Base-by-base conservation (phyloP, 2,888 invertebrate species). In the Phlogophora meticulosa region DNA sequence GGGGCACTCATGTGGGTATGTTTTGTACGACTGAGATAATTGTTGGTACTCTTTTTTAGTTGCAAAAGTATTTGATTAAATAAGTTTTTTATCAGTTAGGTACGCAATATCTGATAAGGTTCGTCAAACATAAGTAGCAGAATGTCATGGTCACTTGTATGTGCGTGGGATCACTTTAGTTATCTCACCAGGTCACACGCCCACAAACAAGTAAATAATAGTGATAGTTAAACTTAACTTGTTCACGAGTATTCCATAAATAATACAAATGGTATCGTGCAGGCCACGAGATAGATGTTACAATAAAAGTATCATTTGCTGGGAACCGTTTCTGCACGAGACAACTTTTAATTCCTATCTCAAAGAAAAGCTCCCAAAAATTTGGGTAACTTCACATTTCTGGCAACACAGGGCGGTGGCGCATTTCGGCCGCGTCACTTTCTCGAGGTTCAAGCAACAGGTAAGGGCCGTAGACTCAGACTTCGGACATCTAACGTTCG, bases 381-480 rank as follows among this genome's bases (percentile, higher is more conserved):
- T 15, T 62, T 9, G 40, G 67, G 58, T 15, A 52, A 49, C 28
- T 4, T 53, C 11, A 15, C n/a, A 40, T 36, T 43, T 5, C 64
- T 91, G 87, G 90, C 86, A 93, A 91, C 93, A 78, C 89, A 75
- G 83, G 86, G 90, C 88, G 90, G 86, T 89, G 91, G 91, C 93
- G 93, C 90, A 90, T 86, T 90, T 90, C 82, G 82, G 86, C 72
- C 90, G 87, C 88, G 89, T 91, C 91, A 91, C 91, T 93, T 92
- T 93, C 92, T 91, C 89, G 86, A 86, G 86, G 84, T 88, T 76
- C 79, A 80, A 93, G 93, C 94, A 95, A 95, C 95, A 95, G 94
- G 95, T 95, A 93, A 87, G 90, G 92, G 90, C 90, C 90, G 85
- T 75, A 84, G 66, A 69, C 58, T 63, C 72, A 75, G 68, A 42